These are phyloP conservation scores for Thereva unica DNA, from an alignment of 2,888 invertebrate genomes.

Conservation along the genomic window DNA sequence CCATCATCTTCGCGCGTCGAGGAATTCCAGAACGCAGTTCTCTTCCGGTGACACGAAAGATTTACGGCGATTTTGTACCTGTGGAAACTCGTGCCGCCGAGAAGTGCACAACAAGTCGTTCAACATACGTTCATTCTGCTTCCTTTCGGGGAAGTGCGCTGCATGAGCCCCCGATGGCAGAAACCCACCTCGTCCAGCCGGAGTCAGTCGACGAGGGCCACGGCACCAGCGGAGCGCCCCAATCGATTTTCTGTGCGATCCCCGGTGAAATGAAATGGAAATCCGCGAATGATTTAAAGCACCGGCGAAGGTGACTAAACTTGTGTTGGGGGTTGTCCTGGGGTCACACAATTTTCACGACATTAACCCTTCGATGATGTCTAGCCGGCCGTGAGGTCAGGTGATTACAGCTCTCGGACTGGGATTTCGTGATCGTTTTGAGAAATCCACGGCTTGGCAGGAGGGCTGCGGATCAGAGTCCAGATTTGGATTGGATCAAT, in stretches of 20 bases:
- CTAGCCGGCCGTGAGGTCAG: conserved; percentile 12
- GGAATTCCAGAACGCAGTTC: too few species aligned
- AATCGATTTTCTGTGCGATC: conserved; percentile 9
- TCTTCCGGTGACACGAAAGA: too few species aligned
- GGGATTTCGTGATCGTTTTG: conserved; percentile 20
- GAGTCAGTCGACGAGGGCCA: background rate
- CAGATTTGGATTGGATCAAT: conserved; percentile 25
- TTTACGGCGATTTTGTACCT: too few species aligned
- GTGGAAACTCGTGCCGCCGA: too few species aligned
- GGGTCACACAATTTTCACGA: conserved; percentile 27
- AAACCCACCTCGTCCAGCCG: background rate
- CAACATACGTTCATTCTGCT: too few species aligned
- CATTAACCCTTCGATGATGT: conserved; percentile 22
- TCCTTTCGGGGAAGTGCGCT: too few species aligned
- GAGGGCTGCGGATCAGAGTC: background rate
- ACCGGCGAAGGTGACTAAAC: conserved; percentile 18
- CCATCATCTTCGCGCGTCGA: too few species aligned
- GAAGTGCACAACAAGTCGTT: too few species aligned
- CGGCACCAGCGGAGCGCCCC: background rate
- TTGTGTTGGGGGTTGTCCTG: background rate
- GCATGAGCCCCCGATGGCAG: too few species aligned
- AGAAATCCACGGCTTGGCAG: background rate
- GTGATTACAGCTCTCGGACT: conserved; percentile 3
- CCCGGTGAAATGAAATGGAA: conserved; percentile 20
- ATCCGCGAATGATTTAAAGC: conserved; percentile 20